These are phyloP conservation scores for Centropyge bicolor DNA, from an alignment of 2,797 vertebrate genomes.

Conservation along the genomic window DNA sequence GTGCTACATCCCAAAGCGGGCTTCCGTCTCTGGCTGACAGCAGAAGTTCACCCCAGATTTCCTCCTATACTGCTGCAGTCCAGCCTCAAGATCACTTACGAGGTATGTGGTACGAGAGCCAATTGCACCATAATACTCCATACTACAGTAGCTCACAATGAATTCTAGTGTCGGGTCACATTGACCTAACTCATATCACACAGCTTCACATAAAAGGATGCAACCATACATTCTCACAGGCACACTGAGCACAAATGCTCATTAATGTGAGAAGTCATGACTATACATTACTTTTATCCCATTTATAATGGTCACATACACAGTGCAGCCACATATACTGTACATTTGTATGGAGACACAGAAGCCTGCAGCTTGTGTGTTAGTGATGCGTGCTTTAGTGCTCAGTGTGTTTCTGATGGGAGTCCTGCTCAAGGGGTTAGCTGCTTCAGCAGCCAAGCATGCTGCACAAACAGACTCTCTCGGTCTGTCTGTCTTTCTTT, in stretches of 20 bases:
- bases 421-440: slow-evolving; percentile 67
- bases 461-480: slow-evolving; percentile 51
- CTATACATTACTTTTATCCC: slow-evolving; percentile 15
- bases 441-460: slow-evolving; percentile 73
- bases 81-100: slow-evolving; percentile 97
- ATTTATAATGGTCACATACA: slow-evolving; percentile 1
- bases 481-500: slow-evolving; percentile 5
- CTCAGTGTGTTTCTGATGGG: slow-evolving; percentile 64
- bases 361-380: slow-evolving; percentile 59
- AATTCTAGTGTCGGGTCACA: background rate
- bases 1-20: slow-evolving; percentile 90
- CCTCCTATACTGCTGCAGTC: slow-evolving; percentile 94
- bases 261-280: background rate
- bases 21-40: slow-evolving; percentile 97
- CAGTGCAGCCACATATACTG: slow-evolving; percentile 6
- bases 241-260: slow-evolving; percentile 4
- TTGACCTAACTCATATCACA: background rate
- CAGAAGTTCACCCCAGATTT: slow-evolving; percentile 94
- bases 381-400: slow-evolving; percentile 63
- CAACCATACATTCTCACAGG: background rate
- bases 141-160: background rate
- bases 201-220: slow-evolving; percentile 9
- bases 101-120: slow-evolving; percentile 82
- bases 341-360: slow-evolving; percentile 25
- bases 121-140: background rate